Evolutionary conservation across 2,113 vertebrate genomes (phyloP), one percentile per base, ranked within the genome.

Genomic region (Cebus imitator): DNA sequence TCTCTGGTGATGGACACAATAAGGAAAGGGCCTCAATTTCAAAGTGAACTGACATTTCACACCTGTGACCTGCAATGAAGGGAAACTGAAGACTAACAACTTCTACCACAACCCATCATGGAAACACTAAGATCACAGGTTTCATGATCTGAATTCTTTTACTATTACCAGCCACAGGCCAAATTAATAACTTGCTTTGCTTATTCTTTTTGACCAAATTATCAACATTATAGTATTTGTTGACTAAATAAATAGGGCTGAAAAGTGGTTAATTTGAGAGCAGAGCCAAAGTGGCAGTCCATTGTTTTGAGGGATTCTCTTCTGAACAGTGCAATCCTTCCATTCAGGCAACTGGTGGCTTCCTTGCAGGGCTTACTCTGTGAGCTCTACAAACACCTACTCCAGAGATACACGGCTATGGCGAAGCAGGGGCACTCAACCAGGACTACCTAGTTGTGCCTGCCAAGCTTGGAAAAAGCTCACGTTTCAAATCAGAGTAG

Each of bases 131-230:
- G 55, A 75, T 70, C 57, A 61, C 2, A 3, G 21, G 58, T 70
- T 82, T 97, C 30, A 45, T 32, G 61, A 32, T 32, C 61, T 64
- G 61, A 64, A 32, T 64, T 64, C 40, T 52, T 91, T 95, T 85
- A 91, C 27, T 81, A 57, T 80, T 78, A 52, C 40, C 23, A 88
- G 58, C 30, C 48, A 80, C 21, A 81, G 50, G 78, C 37, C 58
- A 78, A 87, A 93, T 40, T 43, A 70, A 37, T 48, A 30, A 70
- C 45, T 55, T 91, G 83, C 45, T 95, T 85, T 81, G 93, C 30
- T 95, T 45, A 73, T 55, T 94, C n/a, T 95, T 86, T 79, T 87
- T 95, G 43, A 90, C 18, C 43, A 94, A 79, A 40, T 70, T 89
- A 18, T 43, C 40, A 87, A 83, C 35, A 90, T 92, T 95, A 76